phyloP scores from a whole-genome alignment of 2,113 vertebrate genomes.

The Hassar affinis region DNA sequence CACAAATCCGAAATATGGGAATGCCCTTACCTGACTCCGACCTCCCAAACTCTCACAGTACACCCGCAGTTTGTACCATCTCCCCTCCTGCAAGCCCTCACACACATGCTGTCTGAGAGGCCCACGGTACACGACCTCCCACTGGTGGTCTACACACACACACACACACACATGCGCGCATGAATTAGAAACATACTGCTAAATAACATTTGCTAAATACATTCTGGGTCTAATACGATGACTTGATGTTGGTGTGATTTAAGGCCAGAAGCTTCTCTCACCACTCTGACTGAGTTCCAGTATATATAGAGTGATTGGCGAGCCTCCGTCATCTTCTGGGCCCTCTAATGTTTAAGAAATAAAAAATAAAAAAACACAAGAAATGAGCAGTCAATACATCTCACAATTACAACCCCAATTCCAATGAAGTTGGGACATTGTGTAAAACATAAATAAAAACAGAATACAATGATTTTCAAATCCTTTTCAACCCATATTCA shows the following conservation, averaged over 20 bases:
- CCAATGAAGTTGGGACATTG: too few species aligned
- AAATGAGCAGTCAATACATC: neutral
- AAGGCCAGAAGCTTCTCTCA: constrained; percentile 49
- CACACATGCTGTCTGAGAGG: constrained; percentile 69
- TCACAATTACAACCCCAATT: too few species aligned
- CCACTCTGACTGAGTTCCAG: constrained; percentile 72
- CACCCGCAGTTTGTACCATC: constrained; percentile 71
- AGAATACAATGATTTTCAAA: too few species aligned
- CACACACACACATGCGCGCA: constrained; percentile 6
- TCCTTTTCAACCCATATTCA: too few species aligned
- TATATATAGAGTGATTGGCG: constrained; percentile 70
- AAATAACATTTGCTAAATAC: neutral
- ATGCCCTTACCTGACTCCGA: constrained; percentile 70
- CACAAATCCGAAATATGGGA: neutral
- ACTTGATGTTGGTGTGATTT: neutral
- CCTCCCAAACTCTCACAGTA: constrained; percentile 70
- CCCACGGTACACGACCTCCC: constrained; percentile 71
- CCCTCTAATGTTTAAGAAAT: constrained; percentile 65
- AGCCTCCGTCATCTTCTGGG: constrained; percentile 76
- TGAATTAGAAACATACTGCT: neutral
- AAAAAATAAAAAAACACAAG: neutral
- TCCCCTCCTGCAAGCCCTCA: constrained; percentile 71
- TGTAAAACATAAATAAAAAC: too few species aligned
- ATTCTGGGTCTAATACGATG: neutral
- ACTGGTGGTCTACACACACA: constrained; percentile 65